Evolutionary conservation across 2,888 invertebrate genomes (phyloP).

Genomic region (Xestia ashworthii): DNA sequence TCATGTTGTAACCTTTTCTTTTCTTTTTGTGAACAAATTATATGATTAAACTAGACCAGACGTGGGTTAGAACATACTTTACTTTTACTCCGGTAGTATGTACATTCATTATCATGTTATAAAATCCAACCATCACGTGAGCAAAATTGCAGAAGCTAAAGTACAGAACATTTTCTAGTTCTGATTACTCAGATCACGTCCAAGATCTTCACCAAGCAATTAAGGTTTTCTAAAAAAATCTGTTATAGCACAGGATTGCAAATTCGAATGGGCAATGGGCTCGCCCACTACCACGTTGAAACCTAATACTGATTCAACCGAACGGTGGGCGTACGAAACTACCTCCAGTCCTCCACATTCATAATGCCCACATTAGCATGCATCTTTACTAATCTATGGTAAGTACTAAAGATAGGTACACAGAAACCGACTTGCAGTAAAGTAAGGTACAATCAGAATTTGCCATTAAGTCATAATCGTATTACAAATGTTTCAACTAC

Average conservation of each 20-base stretch:
- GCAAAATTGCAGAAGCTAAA: not conserved
- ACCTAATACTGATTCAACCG: conserved; percentile 25
- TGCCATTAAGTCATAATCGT: not conserved
- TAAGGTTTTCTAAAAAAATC: conserved; percentile 36
- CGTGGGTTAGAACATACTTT: not conserved
- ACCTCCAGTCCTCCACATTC: conserved; percentile 47
- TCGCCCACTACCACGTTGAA: conserved; percentile 51
- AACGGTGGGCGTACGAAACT: conserved; percentile 38
- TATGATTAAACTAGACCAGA: not conserved
- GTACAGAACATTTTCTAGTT: not conserved
- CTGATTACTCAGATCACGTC: not conserved
- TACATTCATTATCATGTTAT: not conserved
- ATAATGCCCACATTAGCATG: conserved; percentile 50
- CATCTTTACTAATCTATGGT: conserved; percentile 6
- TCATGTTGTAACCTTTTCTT: too few species aligned
- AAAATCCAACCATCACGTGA: not conserved
- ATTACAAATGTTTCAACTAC: not conserved
- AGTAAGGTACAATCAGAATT: not conserved
- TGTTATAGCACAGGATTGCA: conserved; percentile 52
- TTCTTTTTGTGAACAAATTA: too few species aligned
- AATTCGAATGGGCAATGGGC: conserved; percentile 44
- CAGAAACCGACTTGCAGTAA: not conserved
- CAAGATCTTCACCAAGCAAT: conserved; percentile 24
- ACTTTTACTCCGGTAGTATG: not conserved
- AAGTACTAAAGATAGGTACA: not conserved